Evolutionary conservation across 2,113 vertebrate genomes (phyloP), one percentile per base, ranked within the genome.

Genomic region (Pholis gunnellus): DNA sequence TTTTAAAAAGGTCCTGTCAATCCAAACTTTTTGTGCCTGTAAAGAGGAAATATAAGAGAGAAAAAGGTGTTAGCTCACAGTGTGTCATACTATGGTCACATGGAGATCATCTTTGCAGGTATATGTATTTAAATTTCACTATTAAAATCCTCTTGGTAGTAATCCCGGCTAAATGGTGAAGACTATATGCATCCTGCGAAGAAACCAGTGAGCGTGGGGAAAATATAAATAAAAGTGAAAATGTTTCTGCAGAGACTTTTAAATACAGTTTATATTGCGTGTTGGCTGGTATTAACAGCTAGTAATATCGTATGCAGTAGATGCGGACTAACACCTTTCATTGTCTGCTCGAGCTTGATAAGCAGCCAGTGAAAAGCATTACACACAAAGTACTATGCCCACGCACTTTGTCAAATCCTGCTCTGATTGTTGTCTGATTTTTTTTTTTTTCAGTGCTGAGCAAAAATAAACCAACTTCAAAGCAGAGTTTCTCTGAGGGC

Each of bases 1-100:
- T 93, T 98, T 99, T 64, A 92, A 92, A 87, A 99, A 99, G 5
- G 96, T 98, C 87, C 95, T 99, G 88, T 99, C 98, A 87, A 99
- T 97, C 98, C 98, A 99, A 71, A 94, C 95, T 92, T 95, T 98
- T 78, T 97, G 97, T 81, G 95, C 95, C 98, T 99, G 87, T 86
- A 75, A 86, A 88, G 84, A 89, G 25, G 87, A 72, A 74, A 75
- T 4, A 8, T 2, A 36, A 57, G 25, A 6, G 20, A 76, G 2
- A 14, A n/a, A 48, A 72, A 68, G 13, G 15, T 29, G 40, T 78
- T 44, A 61, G 61, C 25, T 74, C 11, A 50, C 4, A 27, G 15
- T 17, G 22, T 70, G 68, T 82, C 71, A 44, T 25, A 15, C 11
- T 5, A 22, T 1, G 42, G 22, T 74, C 59, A 48, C 38, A 42